Evolutionary conservation across 2,888 invertebrate species (phyloP).

Genomic region (Himalopsyche kuldschensis): DNA sequence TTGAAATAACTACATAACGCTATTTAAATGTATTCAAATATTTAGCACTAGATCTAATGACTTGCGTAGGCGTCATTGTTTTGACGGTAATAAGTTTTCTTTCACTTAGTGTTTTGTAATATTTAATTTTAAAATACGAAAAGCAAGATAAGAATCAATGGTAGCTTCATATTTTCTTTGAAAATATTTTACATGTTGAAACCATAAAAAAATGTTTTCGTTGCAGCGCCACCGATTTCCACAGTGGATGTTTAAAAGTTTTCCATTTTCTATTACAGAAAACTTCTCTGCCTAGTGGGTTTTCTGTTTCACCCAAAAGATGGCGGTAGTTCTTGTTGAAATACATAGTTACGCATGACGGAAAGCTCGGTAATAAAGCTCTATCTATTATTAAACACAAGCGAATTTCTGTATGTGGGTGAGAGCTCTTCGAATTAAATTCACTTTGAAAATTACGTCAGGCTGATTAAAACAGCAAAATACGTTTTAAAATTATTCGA

Average conservation of each 20-base stretch:
- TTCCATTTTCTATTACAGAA: neutral
- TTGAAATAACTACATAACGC: too few species aligned
- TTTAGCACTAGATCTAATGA: neutral
- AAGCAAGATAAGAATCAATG: too few species aligned
- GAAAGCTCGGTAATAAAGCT: neutral
- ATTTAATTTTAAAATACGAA: neutral
- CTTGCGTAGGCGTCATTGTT: neutral
- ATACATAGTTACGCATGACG: neutral
- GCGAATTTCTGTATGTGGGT: neutral
- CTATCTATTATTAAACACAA: neutral
- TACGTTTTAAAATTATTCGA: neutral
- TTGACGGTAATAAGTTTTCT: neutral
- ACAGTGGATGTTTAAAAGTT: neutral
- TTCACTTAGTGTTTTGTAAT: neutral
- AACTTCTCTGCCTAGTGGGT: neutral
- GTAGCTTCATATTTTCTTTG: too few species aligned
- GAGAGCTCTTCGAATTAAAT: neutral
- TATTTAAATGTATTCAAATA: too few species aligned
- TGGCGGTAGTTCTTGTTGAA: neutral
- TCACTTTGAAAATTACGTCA: neutral
- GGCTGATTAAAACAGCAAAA: neutral
- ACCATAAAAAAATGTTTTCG: too few species aligned
- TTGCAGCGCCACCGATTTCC: neutral
- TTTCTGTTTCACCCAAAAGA: neutral
- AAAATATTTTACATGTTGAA: too few species aligned